Percentiles rank a stretch among this genome's conserved stretches.
These are phyloP conservation scores for Celastrina argiolus DNA, from an alignment of 2,888 invertebrate genomes.

Conservation along the genomic window DNA sequence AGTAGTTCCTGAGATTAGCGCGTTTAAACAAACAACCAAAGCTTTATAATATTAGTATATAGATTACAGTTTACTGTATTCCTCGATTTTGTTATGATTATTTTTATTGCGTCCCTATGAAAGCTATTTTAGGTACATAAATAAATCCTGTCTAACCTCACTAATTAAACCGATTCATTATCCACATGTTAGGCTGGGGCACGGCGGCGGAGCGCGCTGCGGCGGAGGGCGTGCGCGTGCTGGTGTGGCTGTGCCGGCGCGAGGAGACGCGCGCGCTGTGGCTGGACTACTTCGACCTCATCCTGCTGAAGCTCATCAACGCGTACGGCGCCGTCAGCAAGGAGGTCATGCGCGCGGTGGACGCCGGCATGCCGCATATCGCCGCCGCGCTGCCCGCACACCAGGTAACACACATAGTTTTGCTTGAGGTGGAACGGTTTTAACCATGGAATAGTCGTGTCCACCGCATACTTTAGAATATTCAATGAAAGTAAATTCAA, in stretches of 20 bases:
- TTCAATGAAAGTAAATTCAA: too few relatives aligned
- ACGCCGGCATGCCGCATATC: conserved; percentile 85
- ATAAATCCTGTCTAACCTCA: too few relatives aligned
- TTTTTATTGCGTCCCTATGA: too few relatives aligned
- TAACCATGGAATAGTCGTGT: too few relatives aligned
- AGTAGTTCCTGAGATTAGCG: too few relatives aligned
- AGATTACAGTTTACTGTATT: too few relatives aligned
- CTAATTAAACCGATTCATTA: background rate
- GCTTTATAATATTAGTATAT: too few relatives aligned
- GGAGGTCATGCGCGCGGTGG: conserved; percentile 90
- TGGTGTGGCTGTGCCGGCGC: conserved; percentile 90
- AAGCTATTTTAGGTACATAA: too few relatives aligned
- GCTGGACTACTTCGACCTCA: conserved; percentile 92
- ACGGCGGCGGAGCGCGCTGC: conserved; percentile 81
- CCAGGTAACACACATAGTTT: conserved; percentile 70
- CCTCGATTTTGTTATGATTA: too few relatives aligned
- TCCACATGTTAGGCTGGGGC: conserved; percentile 52
- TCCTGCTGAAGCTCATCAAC: conserved; percentile 91
- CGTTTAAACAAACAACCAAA: too few relatives aligned
- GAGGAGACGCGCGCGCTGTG: conserved; percentile 87
- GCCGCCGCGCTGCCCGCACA: conserved; percentile 90
- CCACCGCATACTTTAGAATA: too few relatives aligned
- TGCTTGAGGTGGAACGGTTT: too few relatives aligned
- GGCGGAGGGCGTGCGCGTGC: conserved; percentile 86
- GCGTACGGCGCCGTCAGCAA: conserved; percentile 86